A percentile compares a stretch with the other conserved stretches of the same genome.
phyloP scores from a whole-genome alignment of 2,113 vertebrate species.

The Centrocercus urophasianus region DNA sequence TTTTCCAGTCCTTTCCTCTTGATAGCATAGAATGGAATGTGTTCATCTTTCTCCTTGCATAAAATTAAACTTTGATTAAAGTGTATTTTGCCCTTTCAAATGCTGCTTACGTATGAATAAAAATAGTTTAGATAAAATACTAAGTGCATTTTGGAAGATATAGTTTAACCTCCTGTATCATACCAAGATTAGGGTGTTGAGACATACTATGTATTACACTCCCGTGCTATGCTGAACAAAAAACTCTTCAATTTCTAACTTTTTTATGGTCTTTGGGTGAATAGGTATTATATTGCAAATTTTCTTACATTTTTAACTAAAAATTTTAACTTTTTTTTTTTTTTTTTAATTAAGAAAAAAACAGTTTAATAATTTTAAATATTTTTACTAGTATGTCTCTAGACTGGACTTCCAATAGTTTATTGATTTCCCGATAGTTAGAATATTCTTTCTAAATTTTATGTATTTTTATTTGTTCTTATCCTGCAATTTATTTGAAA shows the following conservation, averaged over 20 bases:
- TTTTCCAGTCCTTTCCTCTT: neutral
- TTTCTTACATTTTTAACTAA: neutral
- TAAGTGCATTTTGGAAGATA: neutral
- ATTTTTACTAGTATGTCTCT: neutral
- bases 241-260: neutral
- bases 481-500: neutral
- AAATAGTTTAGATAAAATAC: neutral
- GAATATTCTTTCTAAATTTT: neutral
- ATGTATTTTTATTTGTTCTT: neutral
- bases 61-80: neutral
- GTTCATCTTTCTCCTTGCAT: neutral
- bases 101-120: neutral
- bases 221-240: neutral
- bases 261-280: neutral
- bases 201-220: neutral
- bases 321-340: too few relatives aligned
- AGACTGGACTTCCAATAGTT: neutral
- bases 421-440: neutral
- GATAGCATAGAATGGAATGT: neutral
- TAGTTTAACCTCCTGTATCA: neutral
- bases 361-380: neutral
- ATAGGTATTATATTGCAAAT: neutral
- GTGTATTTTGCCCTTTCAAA: neutral
- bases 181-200: neutral
- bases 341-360: neutral